phyloP scores from a whole-genome alignment of 2,888 invertebrate species.

The Geophilus truncorum region DNA sequence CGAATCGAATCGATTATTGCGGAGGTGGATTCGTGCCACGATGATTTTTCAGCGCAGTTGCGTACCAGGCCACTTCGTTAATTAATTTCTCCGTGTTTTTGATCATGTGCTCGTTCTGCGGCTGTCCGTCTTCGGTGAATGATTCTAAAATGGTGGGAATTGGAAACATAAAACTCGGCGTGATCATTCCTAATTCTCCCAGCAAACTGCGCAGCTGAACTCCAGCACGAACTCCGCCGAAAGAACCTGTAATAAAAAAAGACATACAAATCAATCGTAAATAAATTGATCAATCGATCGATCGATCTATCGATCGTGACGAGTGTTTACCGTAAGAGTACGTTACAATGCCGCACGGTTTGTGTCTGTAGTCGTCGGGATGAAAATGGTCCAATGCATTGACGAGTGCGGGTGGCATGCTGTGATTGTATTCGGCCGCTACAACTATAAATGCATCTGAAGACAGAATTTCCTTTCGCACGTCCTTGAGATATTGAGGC shows the following conservation, averaged over 20 bases:
- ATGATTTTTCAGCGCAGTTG: conserved; percentile 44
- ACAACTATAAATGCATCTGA: conserved; percentile 51
- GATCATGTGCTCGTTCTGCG: conserved; percentile 42
- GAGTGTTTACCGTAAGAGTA: conserved; percentile 45
- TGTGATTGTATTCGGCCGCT: conserved; percentile 49
- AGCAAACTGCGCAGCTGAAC: conserved; percentile 47
- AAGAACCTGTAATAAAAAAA: conserved; percentile 43
- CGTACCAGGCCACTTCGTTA: conserved; percentile 49
- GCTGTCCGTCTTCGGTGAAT: conserved; percentile 45
- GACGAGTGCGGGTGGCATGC: conserved; percentile 51
- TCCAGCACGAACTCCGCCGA: conserved; percentile 48
- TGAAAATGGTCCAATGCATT: conserved; percentile 52
- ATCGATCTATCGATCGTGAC: background rate
- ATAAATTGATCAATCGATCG: background rate
- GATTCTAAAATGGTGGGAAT: conserved; percentile 46
- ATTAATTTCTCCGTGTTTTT: conserved; percentile 43
- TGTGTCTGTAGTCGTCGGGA: conserved; percentile 46
- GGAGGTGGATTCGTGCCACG: background rate
- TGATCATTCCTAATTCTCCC: conserved; percentile 47
- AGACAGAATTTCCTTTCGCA: conserved; percentile 42
- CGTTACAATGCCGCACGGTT: conserved; percentile 45
- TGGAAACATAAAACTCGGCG: conserved; percentile 46
- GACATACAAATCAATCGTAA: background rate
- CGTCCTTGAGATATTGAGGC: conserved; percentile 44
- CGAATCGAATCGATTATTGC: background rate